These are phyloP conservation scores for Ciona savignyi DNA, from an alignment of 23 tunicate genomes.

Conservation along the genomic window DNA sequence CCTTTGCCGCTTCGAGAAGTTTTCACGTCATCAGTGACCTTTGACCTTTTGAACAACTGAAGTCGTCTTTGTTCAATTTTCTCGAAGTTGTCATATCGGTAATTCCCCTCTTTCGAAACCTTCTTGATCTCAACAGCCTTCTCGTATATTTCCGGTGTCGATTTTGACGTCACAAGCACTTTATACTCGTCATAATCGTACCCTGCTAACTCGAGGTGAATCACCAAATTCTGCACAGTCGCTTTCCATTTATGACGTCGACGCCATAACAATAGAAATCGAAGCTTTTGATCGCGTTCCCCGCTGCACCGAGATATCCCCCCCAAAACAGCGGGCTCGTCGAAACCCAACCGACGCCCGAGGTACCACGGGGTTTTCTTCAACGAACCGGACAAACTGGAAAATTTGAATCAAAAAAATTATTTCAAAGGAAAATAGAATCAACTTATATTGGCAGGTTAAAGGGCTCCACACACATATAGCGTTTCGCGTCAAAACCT, in stretches of 20 bases:
- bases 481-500: too few relatives aligned
- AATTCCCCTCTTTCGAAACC: constrained; percentile 18
- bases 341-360: constrained; percentile 55
- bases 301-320: background rate
- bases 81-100: constrained; percentile 27
- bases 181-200: constrained; percentile 57
- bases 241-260: constrained; percentile 59
- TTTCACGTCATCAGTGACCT: background rate
- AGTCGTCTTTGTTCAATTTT: background rate
- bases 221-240: constrained; percentile 54
- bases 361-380: constrained; percentile 72
- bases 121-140: constrained; percentile 25
- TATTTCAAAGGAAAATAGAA: too few relatives aligned
- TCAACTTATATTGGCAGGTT: too few relatives aligned
- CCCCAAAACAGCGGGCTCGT: constrained; percentile 31
- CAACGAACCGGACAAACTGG: constrained; percentile 34
- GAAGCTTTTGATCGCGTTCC: constrained; percentile 27
- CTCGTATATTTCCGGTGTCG: constrained; percentile 22
- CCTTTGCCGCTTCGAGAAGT: too few relatives aligned
- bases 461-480: too few relatives aligned
- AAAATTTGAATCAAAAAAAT: too few relatives aligned
- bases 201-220: constrained; percentile 45
- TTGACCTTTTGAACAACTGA: background rate
- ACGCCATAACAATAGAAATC: constrained; percentile 56
- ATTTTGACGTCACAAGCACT: constrained; percentile 29